Conservation (phyloP, 2,113 vertebrate genomes). For the Fulmarus glacialis region DNA sequence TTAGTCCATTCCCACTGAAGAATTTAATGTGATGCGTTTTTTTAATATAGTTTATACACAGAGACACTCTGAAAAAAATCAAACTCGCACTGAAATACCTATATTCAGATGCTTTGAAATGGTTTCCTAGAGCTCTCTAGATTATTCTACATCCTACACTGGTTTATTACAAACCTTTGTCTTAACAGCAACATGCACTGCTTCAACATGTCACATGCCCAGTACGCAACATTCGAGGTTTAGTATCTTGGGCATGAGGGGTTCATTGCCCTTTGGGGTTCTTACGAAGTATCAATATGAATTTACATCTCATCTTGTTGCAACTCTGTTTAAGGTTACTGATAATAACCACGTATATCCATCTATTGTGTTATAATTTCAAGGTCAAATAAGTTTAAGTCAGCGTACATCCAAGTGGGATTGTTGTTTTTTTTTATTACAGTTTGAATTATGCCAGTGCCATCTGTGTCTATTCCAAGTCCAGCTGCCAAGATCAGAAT, state of each 20-base stretch:
- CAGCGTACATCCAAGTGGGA: background rate
- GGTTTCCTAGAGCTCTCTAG: background rate
- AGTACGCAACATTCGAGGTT: background rate
- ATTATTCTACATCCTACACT: background rate
- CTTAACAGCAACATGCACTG: background rate
- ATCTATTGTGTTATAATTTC: background rate
- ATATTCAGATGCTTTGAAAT: background rate
- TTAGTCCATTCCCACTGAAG: background rate
- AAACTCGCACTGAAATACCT: background rate
- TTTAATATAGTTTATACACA: background rate
- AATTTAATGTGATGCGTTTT: background rate
- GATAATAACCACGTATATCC: background rate
- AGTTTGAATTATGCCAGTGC: background rate
- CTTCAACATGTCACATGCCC: background rate
- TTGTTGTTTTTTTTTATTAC: background rate
- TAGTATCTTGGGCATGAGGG: background rate
- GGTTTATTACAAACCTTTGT: background rate
- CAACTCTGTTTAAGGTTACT: background rate
- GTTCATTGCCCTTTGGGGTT: background rate
- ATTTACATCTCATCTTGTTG: background rate
- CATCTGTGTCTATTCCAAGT: background rate
- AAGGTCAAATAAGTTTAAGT: background rate
- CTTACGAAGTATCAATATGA: background rate
- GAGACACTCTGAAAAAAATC: background rate
- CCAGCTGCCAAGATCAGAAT: background rate